Base-by-base conservation (phyloP, 2,113 vertebrate genomes). In the Gila orcuttii region DNA sequence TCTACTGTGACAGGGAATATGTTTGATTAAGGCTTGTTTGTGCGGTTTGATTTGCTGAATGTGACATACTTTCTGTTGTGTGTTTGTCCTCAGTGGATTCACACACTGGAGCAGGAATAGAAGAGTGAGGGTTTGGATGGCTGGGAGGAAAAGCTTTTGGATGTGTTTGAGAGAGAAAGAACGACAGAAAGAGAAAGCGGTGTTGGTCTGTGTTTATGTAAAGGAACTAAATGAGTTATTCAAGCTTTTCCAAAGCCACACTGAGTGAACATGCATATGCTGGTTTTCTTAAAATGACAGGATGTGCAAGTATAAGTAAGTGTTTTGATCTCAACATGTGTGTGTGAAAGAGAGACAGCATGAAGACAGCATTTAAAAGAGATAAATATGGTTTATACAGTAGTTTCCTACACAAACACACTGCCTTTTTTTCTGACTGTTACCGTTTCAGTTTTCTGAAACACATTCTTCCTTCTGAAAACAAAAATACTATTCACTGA, bases 11-110 rank as follows among this genome's bases (percentile, higher is more conserved):
- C 36, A 79, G 75, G 89, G 87, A 88, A 76, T 86, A 28, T 73
- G 79, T 57, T 82, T 87, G 79, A 88, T 85, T 79, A 83, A 39
- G 60, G 66, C 45, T 68, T 85, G 85, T 81, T 36, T 89, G 76
- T 85, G 74, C 13, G 66, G 64, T 60, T 69, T 86, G 31, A 86
- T 87, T 83, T 82, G 82, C 45, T 79, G 62, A 89, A 87, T 85
- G 87, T 91, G 86, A 85, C 81, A 86, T 85, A 90, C 82, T 89
- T 88, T 91, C 90, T 85, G 84, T 69, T 50, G 68, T 90, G 86
- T 92, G 88, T 90, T 91, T 91, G 88, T 85, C 71, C 88, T 89
- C 62, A 42, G 85, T 62, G 88, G 77, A 84, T 85, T 89, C 83
- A 69, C 82, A 82, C 82, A 86, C 75, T 89, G 88, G 86, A 76